Base-by-base conservation (phyloP, 2,888 invertebrate species). In the Psylliodes chrysocephalus region DNA sequence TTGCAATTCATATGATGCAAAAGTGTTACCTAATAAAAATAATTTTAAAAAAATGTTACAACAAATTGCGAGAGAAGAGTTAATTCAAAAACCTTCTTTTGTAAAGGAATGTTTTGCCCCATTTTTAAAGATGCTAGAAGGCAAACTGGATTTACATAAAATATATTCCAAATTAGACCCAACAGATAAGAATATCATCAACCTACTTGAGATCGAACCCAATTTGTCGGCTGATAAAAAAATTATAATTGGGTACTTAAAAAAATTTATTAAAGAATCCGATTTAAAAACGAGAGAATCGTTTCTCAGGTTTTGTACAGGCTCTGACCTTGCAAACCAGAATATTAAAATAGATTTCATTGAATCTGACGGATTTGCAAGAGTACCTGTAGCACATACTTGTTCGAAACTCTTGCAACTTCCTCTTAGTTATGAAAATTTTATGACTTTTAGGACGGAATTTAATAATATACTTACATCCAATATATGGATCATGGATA, bases 41-140 rank as follows among this genome's bases (percentile, higher is more conserved):
- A 64, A 64, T 18, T 51, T 64, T n/a, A 47, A 33, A 53, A 44
- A 28, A 46, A 38, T 59, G 38, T 33, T 63, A 22, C 25, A 28
- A 22, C 53, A 59, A 60, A 55, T 64, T 35, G 64, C 60, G 40
- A 51, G n/a, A 47, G 60, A 60, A 56, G 64, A 64, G 40, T 38
- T 62, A 28, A 57, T 62, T 19, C 61, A 65, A 35, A 65, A 61
- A 56, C 65, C 65, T 42, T 22, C 49, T n/a, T 61, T 35, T 52
- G 52, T 65, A 18, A 40, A 53, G 47, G 42, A 40, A 17, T 60
- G 59, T 46, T 60, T 40, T 7, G 28, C 10, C 28, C 30, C 25
- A 42, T 19, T 33, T 46, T 57, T 51, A 12, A 22, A 52, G 52
- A 17, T 22, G 33, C 25, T 42, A 44, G 38, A 28, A 46, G 54